Evolutionary conservation across 2,888 invertebrate species (phyloP), one percentile per base, ranked within the genome.

Genomic region (Diplazon laetatorius): DNA sequence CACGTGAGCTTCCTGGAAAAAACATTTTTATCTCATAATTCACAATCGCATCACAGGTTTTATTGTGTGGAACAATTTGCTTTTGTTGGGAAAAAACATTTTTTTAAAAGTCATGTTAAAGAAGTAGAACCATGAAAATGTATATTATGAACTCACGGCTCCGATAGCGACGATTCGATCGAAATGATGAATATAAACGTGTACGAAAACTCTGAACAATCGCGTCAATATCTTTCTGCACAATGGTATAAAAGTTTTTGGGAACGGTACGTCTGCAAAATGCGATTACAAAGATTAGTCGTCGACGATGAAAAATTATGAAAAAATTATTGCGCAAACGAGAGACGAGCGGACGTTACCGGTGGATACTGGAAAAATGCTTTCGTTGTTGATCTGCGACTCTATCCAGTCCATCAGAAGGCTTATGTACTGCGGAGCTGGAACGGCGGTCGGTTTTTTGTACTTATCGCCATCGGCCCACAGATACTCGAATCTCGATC

Each of bases 161-260:
- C 97, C 96, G 85, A 97, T 95, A 52, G 95, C 94, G 22, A 96
- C 95, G 79, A 98, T 93, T 85, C 96, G 94, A 89, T 98, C 97
- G 91, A 98, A 98, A 91, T 98, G 98, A 91, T 98, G 97, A 81
- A 98, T 98, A 89, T 98, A 98, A 50, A 97, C 97, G 91, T 98
- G 97, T 0, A 98, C 97, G 91, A 98, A 98, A 2, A 98, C 97
- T 83, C 97, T 93, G 91, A 97, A 97, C 50, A 98, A 92, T 62
- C 97, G 93, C 0, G 97, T 97, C 83, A 98, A 91, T 81, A 98
- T 97, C 92, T 98, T 98, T 85, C 96, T 95, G 88, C 97, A 96
- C 12, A 95, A 92, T 30, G 93, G 93, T 30, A 93, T 89, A 91
- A 97, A 98, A 63, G 95, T 95, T 89, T 95, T 96, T 3, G 97